phyloP scores from a whole-genome alignment of 1,140 invertebrate species.

The Pseudomyrmex gracilis region DNA sequence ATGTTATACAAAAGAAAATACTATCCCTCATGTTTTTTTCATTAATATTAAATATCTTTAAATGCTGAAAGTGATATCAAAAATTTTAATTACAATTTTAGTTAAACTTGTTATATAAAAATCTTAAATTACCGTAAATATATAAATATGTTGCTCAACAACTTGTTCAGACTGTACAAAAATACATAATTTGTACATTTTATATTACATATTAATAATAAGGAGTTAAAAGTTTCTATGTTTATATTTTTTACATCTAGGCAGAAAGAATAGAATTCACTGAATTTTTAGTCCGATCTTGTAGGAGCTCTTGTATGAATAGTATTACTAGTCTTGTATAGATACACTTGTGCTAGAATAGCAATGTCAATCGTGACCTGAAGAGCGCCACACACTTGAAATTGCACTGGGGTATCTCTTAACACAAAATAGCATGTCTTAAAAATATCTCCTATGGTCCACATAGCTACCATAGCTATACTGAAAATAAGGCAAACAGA shows the following conservation, averaged over 20 bases:
- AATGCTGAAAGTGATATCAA: conserved; percentile 22
- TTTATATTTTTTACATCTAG: conserved; percentile 13
- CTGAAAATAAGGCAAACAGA: conserved; percentile 84
- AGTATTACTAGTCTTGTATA: conserved; percentile 77
- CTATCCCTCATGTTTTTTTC: background rate
- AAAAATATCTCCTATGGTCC: conserved; percentile 97
- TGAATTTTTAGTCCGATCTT: conserved; percentile 69
- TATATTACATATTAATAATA: background rate
- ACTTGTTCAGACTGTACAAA: conserved; percentile 14
- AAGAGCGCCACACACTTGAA: conserved; percentile 97
- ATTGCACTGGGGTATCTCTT: conserved; percentile 96
- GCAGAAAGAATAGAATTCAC: background rate
- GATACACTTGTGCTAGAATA: conserved; percentile 92
- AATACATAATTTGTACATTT: conserved; percentile 29
- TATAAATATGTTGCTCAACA: background rate
- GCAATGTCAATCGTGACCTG: conserved; percentile 95
- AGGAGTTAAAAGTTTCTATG: conserved; percentile 22
- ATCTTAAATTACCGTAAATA: background rate
- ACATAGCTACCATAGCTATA: conserved; percentile 97
- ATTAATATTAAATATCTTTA: conserved; percentile 22
- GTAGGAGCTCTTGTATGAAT: conserved; percentile 62
- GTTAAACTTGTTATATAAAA: background rate
- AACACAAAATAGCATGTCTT: conserved; percentile 98
- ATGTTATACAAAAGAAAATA: conserved; percentile 20
- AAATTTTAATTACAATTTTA: conserved; percentile 42